phyloP scores from a whole-genome alignment of 2,888 invertebrate species.

The Cataglyphis altisquamis region DNA sequence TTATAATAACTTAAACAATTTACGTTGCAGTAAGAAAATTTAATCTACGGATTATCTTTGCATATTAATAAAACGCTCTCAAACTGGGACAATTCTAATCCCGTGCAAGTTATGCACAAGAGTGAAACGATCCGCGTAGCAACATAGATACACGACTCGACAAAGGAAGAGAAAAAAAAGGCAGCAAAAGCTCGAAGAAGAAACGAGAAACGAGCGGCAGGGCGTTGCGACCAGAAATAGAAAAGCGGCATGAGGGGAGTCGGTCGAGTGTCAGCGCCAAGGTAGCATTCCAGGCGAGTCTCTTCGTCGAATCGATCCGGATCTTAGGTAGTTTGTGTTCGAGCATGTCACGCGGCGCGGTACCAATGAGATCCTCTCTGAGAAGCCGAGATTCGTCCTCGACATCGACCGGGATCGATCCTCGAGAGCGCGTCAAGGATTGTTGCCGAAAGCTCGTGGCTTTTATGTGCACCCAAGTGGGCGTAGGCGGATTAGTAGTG shows the following conservation, averaged over 20 bases:
- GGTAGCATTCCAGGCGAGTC: conserved; percentile 64
- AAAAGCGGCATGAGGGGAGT: conserved; percentile 70
- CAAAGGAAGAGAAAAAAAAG: conserved; percentile 50
- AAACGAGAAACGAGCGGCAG: conserved; percentile 55
- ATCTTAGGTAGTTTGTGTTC: conserved; percentile 15
- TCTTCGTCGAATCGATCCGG: conserved; percentile 12
- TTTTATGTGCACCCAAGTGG: conserved; percentile 96
- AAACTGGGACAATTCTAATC: neutral
- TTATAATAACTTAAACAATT: neutral
- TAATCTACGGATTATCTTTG: neutral
- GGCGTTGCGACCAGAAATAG: conserved; percentile 72
- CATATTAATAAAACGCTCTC: neutral
- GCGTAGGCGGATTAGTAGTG: conserved; percentile 95
- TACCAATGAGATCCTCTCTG: conserved; percentile 87
- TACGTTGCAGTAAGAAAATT: neutral
- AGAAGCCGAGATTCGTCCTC: conserved; percentile 90
- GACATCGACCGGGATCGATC: conserved; percentile 90
- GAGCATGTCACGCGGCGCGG: conserved; percentile 75
- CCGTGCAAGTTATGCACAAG: neutral
- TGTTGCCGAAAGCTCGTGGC: conserved; percentile 95
- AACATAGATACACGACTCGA: neutral
- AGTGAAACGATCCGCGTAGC: neutral
- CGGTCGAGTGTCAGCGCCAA: conserved; percentile 61
- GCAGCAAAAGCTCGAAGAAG: conserved; percentile 38
- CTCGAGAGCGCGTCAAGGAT: conserved; percentile 93